These are phyloP conservation scores for Rotaria macrura DNA, from an alignment of 2,888 invertebrate genomes.

Conservation along the genomic window DNA sequence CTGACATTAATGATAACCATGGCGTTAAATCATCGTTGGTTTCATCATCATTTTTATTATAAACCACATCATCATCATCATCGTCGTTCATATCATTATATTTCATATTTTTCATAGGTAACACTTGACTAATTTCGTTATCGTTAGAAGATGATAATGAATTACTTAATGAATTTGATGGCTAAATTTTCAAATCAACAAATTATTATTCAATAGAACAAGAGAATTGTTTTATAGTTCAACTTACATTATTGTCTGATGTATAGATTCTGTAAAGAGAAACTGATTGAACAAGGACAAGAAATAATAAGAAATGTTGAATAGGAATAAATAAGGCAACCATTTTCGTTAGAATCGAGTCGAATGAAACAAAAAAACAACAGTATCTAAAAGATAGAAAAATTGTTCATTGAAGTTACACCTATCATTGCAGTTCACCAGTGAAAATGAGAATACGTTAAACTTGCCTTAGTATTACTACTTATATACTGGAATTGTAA, in stretches of 20 bases:
- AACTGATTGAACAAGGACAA: neutral
- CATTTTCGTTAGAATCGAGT: neutral
- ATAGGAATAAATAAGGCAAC: neutral
- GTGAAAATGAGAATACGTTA: too few relatives aligned
- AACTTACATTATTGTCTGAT: neutral
- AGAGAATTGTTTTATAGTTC: too few relatives aligned
- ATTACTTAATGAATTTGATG: neutral
- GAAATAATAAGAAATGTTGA: neutral
- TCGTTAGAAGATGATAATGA: neutral
- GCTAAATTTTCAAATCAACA: neutral
- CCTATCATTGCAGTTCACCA: too few relatives aligned
- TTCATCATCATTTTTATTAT: neutral
- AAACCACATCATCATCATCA: neutral
- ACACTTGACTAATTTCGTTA: neutral
- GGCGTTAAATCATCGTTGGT: neutral
- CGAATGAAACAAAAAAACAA: neutral
- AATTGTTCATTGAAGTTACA: neutral
- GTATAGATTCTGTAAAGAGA: neutral
- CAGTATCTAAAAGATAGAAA: neutral
- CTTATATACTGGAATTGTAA: neutral
- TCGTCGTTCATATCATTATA: neutral
- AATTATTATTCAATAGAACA: neutral
- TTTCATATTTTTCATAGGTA: neutral
- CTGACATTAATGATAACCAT: neutral
- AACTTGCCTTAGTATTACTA: neutral